Conservation (phyloP, 2,113 vertebrate species). For the Formicarius rufipectus region DNA sequence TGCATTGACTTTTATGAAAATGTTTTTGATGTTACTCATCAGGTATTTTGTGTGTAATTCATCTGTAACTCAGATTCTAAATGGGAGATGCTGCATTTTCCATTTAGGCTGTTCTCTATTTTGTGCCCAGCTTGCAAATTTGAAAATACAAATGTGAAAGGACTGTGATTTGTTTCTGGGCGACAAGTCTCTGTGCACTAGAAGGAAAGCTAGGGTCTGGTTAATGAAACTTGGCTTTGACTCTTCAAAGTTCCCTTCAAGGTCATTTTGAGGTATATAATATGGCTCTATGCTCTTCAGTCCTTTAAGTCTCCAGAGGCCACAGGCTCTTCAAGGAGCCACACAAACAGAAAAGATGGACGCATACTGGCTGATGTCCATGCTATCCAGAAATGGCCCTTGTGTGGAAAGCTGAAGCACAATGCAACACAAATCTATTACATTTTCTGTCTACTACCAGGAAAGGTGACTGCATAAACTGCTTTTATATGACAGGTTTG, state of each 20-base stretch:
- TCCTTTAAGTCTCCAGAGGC: background rate
- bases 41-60: background rate
- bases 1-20: background rate
- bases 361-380: fast-evolving
- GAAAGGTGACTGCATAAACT: background rate
- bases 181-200: background rate
- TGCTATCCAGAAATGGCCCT: background rate
- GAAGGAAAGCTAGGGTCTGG: fast-evolving
- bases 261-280: background rate
- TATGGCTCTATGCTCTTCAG: background rate
- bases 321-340: background rate
- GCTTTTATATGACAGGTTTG: background rate
- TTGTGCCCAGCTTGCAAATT: background rate
- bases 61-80: background rate
- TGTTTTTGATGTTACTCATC: background rate
- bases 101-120: background rate
- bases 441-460: background rate
- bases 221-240: background rate
- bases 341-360: fast-evolving
- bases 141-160: background rate
- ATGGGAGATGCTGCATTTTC: background rate
- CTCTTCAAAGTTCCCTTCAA: background rate
- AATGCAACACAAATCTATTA: background rate
- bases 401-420: background rate
- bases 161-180: fast-evolving